These are phyloP conservation scores for Thamnophis elegans DNA, from an alignment of 2,797 vertebrate genomes.

Conservation along the genomic window DNA sequence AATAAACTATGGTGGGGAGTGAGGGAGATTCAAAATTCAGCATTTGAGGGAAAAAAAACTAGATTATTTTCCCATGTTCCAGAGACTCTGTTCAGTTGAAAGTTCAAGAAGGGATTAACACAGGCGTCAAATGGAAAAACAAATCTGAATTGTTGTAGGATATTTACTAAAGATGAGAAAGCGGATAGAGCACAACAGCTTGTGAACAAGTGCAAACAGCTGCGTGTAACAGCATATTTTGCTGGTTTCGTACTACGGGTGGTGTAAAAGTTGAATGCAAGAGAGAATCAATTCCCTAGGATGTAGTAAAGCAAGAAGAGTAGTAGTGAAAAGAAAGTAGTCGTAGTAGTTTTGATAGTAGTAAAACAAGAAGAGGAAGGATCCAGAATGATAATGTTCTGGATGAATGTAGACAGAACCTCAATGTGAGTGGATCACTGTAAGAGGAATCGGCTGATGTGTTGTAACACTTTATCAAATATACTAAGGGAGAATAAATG, in stretches of 20 bases:
- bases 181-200: background rate
- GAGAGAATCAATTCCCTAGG: background rate
- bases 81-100: background rate
- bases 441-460: background rate
- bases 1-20: background rate
- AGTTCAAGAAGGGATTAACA: background rate
- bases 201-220: background rate
- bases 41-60: background rate
- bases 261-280: background rate
- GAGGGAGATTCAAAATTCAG: too few species aligned
- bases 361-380: background rate
- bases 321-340: background rate
- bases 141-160: background rate
- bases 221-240: background rate
- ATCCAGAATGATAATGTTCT: background rate
- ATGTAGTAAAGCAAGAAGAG: background rate
- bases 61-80: background rate
- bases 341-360: background rate
- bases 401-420: background rate
- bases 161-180: background rate
- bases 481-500: background rate
- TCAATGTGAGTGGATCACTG: background rate
- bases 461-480: background rate
- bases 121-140: background rate
- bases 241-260: background rate